Conservation (phyloP, 2,797 vertebrate genomes). For the Tympanoctomys barrerae region DNA sequence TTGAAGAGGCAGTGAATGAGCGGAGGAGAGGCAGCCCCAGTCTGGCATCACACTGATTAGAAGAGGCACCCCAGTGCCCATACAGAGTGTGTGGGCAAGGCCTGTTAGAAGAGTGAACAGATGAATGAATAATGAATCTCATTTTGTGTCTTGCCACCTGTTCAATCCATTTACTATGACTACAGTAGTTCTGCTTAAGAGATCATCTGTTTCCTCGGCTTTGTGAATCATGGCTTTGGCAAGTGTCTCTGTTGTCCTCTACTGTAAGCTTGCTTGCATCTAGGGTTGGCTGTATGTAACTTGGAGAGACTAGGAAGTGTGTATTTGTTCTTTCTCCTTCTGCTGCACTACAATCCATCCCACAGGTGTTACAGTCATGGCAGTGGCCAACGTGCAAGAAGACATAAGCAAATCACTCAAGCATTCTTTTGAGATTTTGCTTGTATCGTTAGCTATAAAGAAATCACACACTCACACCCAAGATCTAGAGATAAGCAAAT, state of each 20-base stretch:
- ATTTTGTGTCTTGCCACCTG: not conserved
- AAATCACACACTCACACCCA: not conserved
- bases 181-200: not conserved
- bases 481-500: not conserved
- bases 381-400: not conserved
- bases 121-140: not conserved
- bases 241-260: fast-evolving
- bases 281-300: no score
- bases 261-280: not conserved
- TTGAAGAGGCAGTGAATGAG: fast-evolving
- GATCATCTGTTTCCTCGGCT: not conserved
- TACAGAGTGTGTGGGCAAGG: fast-evolving
- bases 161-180: fast-evolving
- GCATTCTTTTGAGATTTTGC: not conserved
- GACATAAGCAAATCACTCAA: not conserved
- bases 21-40: fast-evolving
- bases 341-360: not conserved
- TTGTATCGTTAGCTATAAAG: not conserved
- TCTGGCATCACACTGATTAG: fast-evolving
- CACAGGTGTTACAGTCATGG: fast-evolving
- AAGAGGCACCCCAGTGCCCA: not conserved
- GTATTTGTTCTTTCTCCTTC: not conserved
- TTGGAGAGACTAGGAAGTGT: fast-evolving
- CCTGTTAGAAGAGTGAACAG: fast-evolving
- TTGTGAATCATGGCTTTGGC: fast-evolving